Base-by-base conservation (phyloP, 2,888 invertebrate species). In the Protula sp. region DNA sequence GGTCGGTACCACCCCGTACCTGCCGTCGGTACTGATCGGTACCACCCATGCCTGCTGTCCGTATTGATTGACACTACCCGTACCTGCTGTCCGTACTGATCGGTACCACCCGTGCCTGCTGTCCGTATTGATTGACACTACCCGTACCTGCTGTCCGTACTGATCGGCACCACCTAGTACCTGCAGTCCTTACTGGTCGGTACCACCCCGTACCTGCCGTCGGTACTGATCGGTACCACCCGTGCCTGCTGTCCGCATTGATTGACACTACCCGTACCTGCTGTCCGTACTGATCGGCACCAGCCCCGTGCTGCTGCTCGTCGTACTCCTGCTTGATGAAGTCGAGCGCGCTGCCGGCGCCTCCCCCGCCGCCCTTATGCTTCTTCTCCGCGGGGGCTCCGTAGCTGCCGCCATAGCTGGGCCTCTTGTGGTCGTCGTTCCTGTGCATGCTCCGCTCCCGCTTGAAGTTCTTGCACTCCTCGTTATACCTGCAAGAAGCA, bases 401-500 rank as follows among this genome's bases (percentile, higher is more conserved):
- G 54, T 26, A 51, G 45, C 45, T 38, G 45, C 45, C 45, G 45
- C 45, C 45, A n/a, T n/a, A 9, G 45, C 45, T n/a, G n/a, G n/a
- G n/a, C n/a, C n/a, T n/a, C n/a, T n/a, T n/a, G n/a, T n/a, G n/a
- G n/a, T n/a, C 91, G 88, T 70, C 89, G 90, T 26, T 72, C 73
- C 57, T 69, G 61, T 1, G 59, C 82, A 64, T 92, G 83, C 78
- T 92, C 94, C 19, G 89, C 85, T 83, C 85, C 94, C 50, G 87
- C 84, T 55, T 94, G 88, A 68, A 88, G 76, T 90, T 89, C 72
- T 94, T 86, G 83, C 87, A 87, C 70, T 70, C n/a, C n/a, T n/a
- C n/a, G n/a, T n/a, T n/a, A n/a, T 72, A 58, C 89, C 87, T 69
- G 89, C 91, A 84, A 67, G 86, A 86, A 75, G 86, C 86, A 4